Base-by-base conservation (phyloP, 2,113 vertebrate species). In the Cynoglossus semilaevis region DNA sequence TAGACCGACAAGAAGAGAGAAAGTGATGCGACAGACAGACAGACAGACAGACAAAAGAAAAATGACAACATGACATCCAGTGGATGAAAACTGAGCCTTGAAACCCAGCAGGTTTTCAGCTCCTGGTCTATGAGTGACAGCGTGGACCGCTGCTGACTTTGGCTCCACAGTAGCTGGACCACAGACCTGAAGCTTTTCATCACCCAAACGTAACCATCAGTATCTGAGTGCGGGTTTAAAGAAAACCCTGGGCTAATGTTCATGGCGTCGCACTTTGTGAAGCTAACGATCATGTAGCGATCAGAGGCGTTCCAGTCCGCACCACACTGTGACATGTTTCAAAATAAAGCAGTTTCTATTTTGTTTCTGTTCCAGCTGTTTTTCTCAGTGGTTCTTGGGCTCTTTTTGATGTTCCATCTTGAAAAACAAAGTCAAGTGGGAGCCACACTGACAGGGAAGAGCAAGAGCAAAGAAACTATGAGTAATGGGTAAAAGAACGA, bases 81-180 rank as follows among this genome's bases (percentile, higher is more conserved):
- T 82, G 81, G 81, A 65, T 70, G 56, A 66, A 80, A 65, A 67
- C 65, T 35, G 50, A 41, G 70, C 77, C 72, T 79, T 72, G 22
- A 69, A 45, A 70, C 60, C 68, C 70, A 67, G 57, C 71, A 47
- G 29, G 41, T 67, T 54, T 70, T 70, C 13, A 51, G 52, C 38
- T 38, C 47, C 29, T 65, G 70, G 72, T 61, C 51, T 43, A 48
- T 66, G 76, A 83, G 63, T 66, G 78, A 51, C 63, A 12, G 64
- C 58, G 63, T 48, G 53, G 47, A 45, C 54, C n/a, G 13, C 49
- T 53, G 65, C 57, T 36, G 63, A 51, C 19, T 74, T 63, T 74
- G 69, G 70, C 69, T 67, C 46, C 5, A 62, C 51, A 50, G 63
- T 56, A 76, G 75, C 73, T 69, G 59, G 64, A 85, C 80, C 63